Conservation (phyloP, 2,113 vertebrate genomes). For the Anser cygnoides region DNA sequence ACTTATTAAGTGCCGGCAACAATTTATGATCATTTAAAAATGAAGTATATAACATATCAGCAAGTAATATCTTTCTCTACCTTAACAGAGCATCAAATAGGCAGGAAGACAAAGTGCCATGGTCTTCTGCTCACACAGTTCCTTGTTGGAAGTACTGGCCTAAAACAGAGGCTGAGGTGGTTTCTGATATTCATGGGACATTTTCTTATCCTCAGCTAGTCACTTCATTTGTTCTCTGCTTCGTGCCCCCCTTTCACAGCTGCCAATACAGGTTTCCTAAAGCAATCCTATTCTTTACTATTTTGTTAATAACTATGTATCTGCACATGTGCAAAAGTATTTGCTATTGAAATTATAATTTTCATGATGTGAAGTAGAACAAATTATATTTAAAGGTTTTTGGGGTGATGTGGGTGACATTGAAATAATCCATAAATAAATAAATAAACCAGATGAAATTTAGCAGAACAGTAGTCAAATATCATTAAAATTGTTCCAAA, state of each 20-base stretch:
- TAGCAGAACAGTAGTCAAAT: not conserved
- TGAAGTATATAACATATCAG: constrained; percentile 65
- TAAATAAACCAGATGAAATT: not conserved
- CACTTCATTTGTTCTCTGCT: not conserved
- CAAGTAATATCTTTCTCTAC: constrained; percentile 36
- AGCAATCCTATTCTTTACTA: not conserved
- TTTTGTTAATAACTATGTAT: not conserved
- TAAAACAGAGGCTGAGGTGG: not conserved
- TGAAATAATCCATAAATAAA: not conserved
- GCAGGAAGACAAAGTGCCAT: not conserved
- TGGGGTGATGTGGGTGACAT: not conserved
- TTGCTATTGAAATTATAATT: not conserved
- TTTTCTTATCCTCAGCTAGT: not conserved
- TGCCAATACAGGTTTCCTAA: not conserved
- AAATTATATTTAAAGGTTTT: not conserved
- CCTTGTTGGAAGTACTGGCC: not conserved
- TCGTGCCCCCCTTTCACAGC: not conserved
- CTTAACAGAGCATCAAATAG: constrained; percentile 43
- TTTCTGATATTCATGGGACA: not conserved
- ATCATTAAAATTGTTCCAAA: not conserved
- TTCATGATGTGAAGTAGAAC: not conserved
- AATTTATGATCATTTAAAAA: constrained; percentile 71
- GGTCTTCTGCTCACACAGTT: not conserved
- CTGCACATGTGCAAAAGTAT: not conserved
- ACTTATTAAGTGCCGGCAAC: not conserved